Conservation (phyloP, 2,888 invertebrate genomes). For the Autographa gamma region DNA sequence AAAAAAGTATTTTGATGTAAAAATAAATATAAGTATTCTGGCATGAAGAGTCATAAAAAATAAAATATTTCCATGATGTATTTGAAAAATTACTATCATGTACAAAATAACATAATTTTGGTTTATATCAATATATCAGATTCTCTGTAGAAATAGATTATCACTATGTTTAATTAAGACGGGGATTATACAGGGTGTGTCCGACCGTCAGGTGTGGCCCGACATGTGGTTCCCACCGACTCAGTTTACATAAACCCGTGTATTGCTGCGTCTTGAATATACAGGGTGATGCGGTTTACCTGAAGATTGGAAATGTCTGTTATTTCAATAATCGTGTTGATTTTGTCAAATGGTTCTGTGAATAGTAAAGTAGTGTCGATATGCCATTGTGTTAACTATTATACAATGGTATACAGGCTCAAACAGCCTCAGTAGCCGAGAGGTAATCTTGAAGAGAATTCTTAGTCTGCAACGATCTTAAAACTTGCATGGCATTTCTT, state of each 20-base stretch:
- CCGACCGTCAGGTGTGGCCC: conserved; percentile 70
- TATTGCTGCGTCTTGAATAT: conserved; percentile 58
- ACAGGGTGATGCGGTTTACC: conserved; percentile 53
- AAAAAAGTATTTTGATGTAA: too few species aligned
- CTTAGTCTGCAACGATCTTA: too few species aligned
- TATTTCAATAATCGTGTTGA: not conserved
- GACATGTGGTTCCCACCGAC: conserved; percentile 79
- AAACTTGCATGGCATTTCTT: too few species aligned
- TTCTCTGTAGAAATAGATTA: conserved; percentile 51
- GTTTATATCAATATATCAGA: conserved; percentile 25
- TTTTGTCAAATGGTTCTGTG: too few species aligned
- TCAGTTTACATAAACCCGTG: conserved; percentile 71
- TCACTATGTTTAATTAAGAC: conserved; percentile 58
- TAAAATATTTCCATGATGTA: too few species aligned
- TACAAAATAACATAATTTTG: conserved; percentile 3
- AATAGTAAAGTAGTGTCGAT: too few species aligned
- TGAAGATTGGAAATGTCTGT: not conserved
- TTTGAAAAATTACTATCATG: too few species aligned
- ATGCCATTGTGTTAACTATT: too few species aligned
- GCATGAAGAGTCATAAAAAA: not conserved
- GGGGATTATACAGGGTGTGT: conserved; percentile 66
- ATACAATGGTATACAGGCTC: too few species aligned
- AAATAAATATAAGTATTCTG: too few species aligned
- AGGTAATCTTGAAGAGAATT: too few species aligned
- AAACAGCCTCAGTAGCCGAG: too few species aligned